Base-by-base conservation (phyloP, 1,140 invertebrate genomes). In the Pachyrhynchus sulphureomaculatus region DNA sequence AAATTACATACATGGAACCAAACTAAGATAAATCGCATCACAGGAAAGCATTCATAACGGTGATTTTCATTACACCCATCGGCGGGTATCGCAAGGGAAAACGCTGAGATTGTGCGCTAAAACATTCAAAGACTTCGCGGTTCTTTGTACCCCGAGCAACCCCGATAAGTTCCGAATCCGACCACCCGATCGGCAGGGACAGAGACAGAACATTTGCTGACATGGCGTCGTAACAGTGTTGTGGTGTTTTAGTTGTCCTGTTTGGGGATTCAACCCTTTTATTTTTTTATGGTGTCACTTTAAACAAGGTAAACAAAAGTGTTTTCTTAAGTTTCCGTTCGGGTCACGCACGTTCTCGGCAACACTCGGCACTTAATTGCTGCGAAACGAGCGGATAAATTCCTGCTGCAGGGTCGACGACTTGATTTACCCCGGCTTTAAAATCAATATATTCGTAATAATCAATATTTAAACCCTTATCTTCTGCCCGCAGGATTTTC, bases 141-240 rank as follows among this genome's bases (percentile, higher is more conserved):
- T 72, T 69, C 65, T 68, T 57, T 57, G 56, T 66, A 66, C 68
- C 71, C 70, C 73, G 72, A 71, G 56, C 70, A 62, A 71, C 70
- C 70, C 72, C 72, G 72, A 75, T 60, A 55, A 41, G 32, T 57
- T 59, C 71, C 74, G 74, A 75, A 55, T 32, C 12, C 41, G 21
- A 26, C 21, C 36, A 52, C 37, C 48, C 62, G 57, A 64, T 59
- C 54, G 39, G 37, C 55, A 37, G 48, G 52, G 64, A 64, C 58
- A 62, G 63, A 65, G 56, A 65, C 54, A 44, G 55, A 52, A 64
- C 57, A 68, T 62, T 68, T 76, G 73, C 73, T 76, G 73, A 76
- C 75, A 76, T 76, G 75, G 75, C 75, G 75, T 68, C 71, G 73
- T 76, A 68, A 73, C 64, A 71, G 72, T 75, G 70, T 65, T 68